phyloP scores from a whole-genome alignment of 2,797 vertebrate genomes.

The Morelia viridis region DNA sequence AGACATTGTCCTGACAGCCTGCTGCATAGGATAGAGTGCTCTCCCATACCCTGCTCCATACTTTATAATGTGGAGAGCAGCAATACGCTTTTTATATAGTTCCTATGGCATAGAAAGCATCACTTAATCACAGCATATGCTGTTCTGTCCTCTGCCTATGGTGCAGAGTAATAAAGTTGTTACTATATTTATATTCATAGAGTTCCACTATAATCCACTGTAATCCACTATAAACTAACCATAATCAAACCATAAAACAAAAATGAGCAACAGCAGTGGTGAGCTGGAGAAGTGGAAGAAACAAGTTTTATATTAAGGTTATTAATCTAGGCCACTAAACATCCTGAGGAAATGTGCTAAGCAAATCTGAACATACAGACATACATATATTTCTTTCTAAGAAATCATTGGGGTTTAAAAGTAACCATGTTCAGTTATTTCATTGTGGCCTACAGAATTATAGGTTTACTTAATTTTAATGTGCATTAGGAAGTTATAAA shows the following conservation, averaged over 20 bases:
- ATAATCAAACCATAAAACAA: slow-evolving; percentile 1
- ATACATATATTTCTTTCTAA: background rate
- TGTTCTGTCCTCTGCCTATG: background rate
- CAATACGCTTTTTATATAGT: background rate
- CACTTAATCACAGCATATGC: slow-evolving; percentile 9
- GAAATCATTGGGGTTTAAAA: background rate
- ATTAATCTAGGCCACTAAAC: background rate
- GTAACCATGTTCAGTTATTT: background rate
- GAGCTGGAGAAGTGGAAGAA: background rate
- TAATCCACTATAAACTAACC: background rate
- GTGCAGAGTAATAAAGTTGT: background rate
- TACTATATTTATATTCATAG: background rate
- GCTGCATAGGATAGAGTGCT: background rate
- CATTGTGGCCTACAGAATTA: background rate
- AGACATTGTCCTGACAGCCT: slow-evolving; percentile 1
- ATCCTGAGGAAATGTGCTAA: background rate
- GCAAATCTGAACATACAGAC: background rate
- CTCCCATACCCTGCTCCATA: background rate
- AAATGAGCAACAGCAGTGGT: background rate
- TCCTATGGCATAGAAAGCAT: background rate
- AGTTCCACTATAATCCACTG: background rate
- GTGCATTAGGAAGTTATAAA: background rate
- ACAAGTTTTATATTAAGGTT: background rate
- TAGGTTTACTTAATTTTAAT: background rate
- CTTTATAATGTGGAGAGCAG: background rate